A percentile compares a stretch with the other conserved stretches of the same genome.
phyloP scores from a whole-genome alignment of 1,140 invertebrate species.

The Drosophila erecta region DNA sequence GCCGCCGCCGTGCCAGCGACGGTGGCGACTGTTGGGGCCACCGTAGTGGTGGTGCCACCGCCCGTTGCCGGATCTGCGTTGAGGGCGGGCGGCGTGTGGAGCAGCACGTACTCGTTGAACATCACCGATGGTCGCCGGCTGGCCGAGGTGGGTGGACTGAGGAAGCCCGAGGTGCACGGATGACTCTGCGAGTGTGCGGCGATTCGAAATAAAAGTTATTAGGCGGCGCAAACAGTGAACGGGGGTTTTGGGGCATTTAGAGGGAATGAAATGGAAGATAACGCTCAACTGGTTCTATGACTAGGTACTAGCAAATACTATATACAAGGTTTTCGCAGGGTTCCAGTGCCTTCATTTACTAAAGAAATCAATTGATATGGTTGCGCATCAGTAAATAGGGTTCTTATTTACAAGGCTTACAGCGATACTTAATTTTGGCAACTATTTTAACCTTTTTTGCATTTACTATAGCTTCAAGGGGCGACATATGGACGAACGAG shows the following conservation, averaged over 20 bases:
- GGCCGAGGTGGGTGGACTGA: conserved; percentile 87
- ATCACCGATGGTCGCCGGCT: conserved; percentile 92
- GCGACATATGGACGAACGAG: conserved; percentile 8
- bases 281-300: conserved; percentile 7
- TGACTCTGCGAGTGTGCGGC: conserved; percentile 55
- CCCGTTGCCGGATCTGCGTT: conserved; percentile 53
- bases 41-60: conserved; percentile 17
- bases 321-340: not conserved
- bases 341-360: too few species aligned
- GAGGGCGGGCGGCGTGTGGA: conserved; percentile 87
- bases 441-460: not conserved
- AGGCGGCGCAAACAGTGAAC: not conserved
- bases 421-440: not conserved
- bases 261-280: conserved; percentile 22
- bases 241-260: not conserved
- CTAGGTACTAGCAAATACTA: conserved; percentile 10
- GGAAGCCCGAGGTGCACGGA: conserved; percentile 82
- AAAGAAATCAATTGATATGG: not conserved
- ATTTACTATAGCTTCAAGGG: conserved; percentile 13
- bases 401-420: not conserved
- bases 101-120: conserved; percentile 93
- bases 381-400: not conserved
- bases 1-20: conserved; percentile 22
- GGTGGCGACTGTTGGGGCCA: conserved; percentile 26
- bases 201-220: not conserved